Evolutionary conservation across 2,113 vertebrate species (phyloP), one percentile per base, ranked within the genome.

Genomic region (Vimba vimba): DNA sequence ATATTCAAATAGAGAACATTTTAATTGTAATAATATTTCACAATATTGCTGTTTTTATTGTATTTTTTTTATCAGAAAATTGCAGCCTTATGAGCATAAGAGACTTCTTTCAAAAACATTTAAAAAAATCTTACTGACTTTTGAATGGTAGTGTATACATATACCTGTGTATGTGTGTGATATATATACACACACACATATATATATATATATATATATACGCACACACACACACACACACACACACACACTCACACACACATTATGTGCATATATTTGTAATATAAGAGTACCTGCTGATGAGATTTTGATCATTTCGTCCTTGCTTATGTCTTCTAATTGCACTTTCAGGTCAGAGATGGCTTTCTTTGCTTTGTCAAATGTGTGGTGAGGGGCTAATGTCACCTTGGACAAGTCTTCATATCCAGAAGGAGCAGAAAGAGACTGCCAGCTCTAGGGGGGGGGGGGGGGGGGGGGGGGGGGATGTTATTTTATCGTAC

Each of bases 361-460:
- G 69, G 94, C 92, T 92, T 93, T 94, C 89, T 95, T 95, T 79
- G 93, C 92, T 7, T 91, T 69, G 4, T 94, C 94, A 79, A 95
- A 95, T 5, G 93, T 94, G 87, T 93, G 94, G 80, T 93, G 71
- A 7, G 94, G 93, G 33, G 88, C 91, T 0, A 95, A 87, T 2
- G 76, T 91, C 75, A 94, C 78, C 52, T 92, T 94, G 86, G 93
- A 93, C 45, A 95, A 91, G 85, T 95, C 95, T 84, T 95, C 95
- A 83, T 95, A 95, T 39, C 94, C 94, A 1, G 95, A 94, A 23
- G 94, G 94, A 23, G 93, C 93, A n/a, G 93, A 93, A 62, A 95
- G 91, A 83, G 92, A 92, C 87, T 95, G 94, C 94, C 94, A 95
- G 87, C 93, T 93, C 95, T 95, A 21, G 21, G 19, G 23, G 81